phyloP scores from a whole-genome alignment of 2,888 invertebrate genomes.

The Tineola bisselliella region DNA sequence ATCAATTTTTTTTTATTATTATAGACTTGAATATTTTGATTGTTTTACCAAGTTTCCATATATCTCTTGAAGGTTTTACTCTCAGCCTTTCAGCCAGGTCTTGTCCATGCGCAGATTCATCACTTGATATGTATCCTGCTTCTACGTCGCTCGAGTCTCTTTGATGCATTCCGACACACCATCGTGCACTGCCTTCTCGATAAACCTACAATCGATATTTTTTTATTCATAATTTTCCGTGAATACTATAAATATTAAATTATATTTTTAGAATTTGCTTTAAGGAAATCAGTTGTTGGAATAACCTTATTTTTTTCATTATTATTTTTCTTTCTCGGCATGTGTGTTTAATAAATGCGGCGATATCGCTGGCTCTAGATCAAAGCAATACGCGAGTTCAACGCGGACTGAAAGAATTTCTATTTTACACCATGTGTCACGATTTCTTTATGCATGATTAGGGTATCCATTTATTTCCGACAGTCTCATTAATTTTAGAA shows the following conservation, averaged over 20 bases:
- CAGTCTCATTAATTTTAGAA: no score
- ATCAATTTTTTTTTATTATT: background rate
- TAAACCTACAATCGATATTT: constrained; percentile 32
- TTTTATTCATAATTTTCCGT: background rate
- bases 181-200: constrained; percentile 45
- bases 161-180: constrained; percentile 50
- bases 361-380: background rate
- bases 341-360: background rate
- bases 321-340: constrained; percentile 3
- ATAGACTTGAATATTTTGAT: background rate
- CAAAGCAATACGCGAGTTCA: background rate
- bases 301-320: background rate
- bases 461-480: background rate
- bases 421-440: background rate
- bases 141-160: constrained; percentile 51
- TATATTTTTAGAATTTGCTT: background rate
- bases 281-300: background rate
- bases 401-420: constrained; percentile 9
- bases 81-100: constrained; percentile 54
- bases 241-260: background rate
- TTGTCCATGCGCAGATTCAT: constrained; percentile 57
- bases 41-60: constrained; percentile 53
- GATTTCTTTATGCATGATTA: background rate
- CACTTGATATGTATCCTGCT: constrained; percentile 63
- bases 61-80: constrained; percentile 54